Evolutionary conservation across 2,113 vertebrate species (phyloP).

Genomic region (Ariopsis seemanni): DNA sequence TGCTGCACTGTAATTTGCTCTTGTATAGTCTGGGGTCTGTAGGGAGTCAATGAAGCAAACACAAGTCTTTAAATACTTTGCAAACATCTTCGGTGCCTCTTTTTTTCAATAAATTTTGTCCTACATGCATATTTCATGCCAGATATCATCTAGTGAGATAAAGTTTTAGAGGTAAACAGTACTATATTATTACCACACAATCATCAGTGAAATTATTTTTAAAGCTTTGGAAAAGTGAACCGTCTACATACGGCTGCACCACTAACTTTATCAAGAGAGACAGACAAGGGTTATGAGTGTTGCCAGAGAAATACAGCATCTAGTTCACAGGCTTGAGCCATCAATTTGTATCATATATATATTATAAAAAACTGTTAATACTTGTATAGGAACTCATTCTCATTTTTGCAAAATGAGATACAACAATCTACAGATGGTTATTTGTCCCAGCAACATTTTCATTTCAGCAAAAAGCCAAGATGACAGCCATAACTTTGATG

Average conservation of each 20-base stretch:
- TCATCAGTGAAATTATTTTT: not conserved
- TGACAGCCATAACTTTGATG: slow-evolving; percentile 11
- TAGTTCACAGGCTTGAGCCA: not conserved
- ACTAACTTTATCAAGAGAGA: not conserved
- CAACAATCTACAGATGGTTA: slow-evolving; percentile 5
- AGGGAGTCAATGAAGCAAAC: not conserved
- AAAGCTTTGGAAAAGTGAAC: not conserved
- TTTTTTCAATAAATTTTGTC: not conserved
- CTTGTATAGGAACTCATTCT: not conserved
- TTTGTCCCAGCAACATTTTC: slow-evolving; percentile 8
- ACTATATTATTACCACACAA: not conserved
- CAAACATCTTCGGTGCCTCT: not conserved
- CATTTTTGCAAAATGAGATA: not conserved
- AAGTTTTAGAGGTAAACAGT: not conserved
- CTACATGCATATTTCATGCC: not conserved
- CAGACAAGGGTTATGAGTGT: not conserved
- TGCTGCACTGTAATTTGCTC: not conserved
- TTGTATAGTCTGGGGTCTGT: not conserved
- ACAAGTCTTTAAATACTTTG: not conserved
- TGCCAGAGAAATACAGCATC: not conserved
- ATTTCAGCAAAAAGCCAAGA: slow-evolving; percentile 6
- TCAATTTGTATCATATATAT: not conserved
- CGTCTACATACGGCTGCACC: not conserved
- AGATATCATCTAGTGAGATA: not conserved
- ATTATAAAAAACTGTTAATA: not conserved